Evolutionary conservation across 2,888 invertebrate genomes (phyloP).

Genomic region (Rambutsinella grinnellia): DNA sequence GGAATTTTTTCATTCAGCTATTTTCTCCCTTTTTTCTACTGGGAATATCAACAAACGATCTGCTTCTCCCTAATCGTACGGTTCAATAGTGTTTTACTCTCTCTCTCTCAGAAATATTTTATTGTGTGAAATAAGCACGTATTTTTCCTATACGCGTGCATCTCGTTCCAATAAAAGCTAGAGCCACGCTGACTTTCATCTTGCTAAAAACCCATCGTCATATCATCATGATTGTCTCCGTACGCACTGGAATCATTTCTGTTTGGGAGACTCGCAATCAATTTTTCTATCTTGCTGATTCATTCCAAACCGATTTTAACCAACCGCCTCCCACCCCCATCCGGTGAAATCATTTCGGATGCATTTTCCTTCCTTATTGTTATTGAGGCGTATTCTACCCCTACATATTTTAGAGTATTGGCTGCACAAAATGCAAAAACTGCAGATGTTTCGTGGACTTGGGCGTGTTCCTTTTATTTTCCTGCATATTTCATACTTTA

Average conservation of each 20-base stretch:
- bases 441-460: not conserved
- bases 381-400: constrained; percentile 5
- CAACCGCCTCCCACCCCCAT: constrained; percentile 1
- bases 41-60: not conserved
- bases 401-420: not conserved
- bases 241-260: not conserved
- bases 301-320: constrained; percentile 4
- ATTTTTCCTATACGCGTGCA: constrained; percentile 5
- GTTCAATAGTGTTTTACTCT: not conserved
- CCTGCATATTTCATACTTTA: not conserved
- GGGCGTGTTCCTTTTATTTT: not conserved
- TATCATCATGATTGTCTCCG: constrained; percentile 24
- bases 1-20: no score
- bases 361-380: constrained; percentile 20
- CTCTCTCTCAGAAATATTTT: not conserved
- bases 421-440: not conserved
- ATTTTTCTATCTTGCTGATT: constrained; percentile 24
- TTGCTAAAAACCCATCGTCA: constrained; percentile 16
- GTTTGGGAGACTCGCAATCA: constrained; percentile 15
- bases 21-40: not conserved
- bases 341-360: constrained; percentile 7
- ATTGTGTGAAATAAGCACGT: constrained; percentile 12
- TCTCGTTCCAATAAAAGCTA: constrained; percentile 14
- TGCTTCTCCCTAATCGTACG: not conserved
- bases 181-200: constrained; percentile 34